phyloP scores from a whole-genome alignment of 2,888 invertebrate species.

The Nysson spinosus region DNA sequence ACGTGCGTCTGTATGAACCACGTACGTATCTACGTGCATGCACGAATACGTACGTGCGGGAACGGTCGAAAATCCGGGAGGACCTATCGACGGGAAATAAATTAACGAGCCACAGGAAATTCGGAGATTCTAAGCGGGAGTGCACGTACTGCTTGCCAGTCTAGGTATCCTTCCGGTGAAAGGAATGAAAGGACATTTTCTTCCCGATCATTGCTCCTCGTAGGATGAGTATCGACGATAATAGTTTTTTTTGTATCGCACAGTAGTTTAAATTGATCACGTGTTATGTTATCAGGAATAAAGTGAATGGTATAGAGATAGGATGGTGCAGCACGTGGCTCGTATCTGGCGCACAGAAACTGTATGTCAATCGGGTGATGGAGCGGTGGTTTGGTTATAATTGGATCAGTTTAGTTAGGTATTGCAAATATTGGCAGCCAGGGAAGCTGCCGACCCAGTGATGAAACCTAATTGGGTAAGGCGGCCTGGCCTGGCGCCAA shows the following conservation, averaged over 20 bases:
- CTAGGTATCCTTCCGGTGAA: conserved; percentile 26
- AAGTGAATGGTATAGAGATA: too few relatives aligned
- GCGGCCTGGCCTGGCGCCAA: conserved; percentile 74
- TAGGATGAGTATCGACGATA: too few relatives aligned
- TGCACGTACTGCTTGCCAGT: neutral
- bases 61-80: conserved; percentile 37
- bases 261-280: too few relatives aligned
- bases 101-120: conserved; percentile 40
- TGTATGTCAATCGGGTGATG: conserved; percentile 64
- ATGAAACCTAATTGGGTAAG: conserved; percentile 77
- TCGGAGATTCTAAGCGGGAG: conserved; percentile 7
- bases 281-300: too few relatives aligned
- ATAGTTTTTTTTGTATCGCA: too few relatives aligned
- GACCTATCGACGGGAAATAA: conserved; percentile 40
- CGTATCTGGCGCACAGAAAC: conserved; percentile 45
- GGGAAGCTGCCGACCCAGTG: conserved; percentile 72
- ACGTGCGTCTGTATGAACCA: too few relatives aligned
- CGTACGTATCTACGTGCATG: neutral
- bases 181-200: too few relatives aligned
- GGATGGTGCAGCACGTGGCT: conserved; percentile 12
- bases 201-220: too few relatives aligned
- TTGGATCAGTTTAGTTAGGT: conserved; percentile 72
- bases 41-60: neutral
- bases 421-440: conserved; percentile 76
- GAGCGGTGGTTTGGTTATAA: conserved; percentile 68